Evolutionary conservation across 2,797 vertebrate genomes (phyloP).

Genomic region (Adelosebastes latens): DNA sequence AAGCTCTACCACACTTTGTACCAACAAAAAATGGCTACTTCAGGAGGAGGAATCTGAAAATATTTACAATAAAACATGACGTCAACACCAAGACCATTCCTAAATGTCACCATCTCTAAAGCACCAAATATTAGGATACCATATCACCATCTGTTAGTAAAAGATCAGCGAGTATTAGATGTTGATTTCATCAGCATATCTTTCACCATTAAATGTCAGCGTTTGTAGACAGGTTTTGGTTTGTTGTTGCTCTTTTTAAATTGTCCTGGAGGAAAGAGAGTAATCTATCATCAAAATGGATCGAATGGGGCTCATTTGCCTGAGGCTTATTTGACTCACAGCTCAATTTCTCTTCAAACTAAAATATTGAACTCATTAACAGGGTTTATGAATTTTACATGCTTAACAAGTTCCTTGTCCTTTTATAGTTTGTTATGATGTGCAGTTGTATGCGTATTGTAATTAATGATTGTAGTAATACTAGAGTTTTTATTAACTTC

Average conservation of each 20-base stretch:
- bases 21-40: background rate
- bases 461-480: background rate
- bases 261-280: background rate
- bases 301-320: background rate
- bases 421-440: background rate
- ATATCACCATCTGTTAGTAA: background rate
- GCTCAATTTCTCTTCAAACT: background rate
- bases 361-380: background rate
- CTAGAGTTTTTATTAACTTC: background rate
- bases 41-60: background rate
- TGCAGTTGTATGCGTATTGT: background rate
- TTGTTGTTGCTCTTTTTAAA: background rate
- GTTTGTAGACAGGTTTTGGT: background rate
- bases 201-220: background rate
- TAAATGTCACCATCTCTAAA: slow-evolving; percentile 6
- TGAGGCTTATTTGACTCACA: background rate
- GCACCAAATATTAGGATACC: background rate
- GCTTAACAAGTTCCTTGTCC: background rate
- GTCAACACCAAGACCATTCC: background rate
- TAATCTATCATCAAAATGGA: background rate
- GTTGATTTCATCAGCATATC: background rate
- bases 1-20: background rate
- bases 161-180: background rate
- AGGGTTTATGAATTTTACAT: background rate
- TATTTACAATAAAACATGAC: background rate